Conservation (phyloP, 2,797 vertebrate species). For the Mycteria americana region DNA sequence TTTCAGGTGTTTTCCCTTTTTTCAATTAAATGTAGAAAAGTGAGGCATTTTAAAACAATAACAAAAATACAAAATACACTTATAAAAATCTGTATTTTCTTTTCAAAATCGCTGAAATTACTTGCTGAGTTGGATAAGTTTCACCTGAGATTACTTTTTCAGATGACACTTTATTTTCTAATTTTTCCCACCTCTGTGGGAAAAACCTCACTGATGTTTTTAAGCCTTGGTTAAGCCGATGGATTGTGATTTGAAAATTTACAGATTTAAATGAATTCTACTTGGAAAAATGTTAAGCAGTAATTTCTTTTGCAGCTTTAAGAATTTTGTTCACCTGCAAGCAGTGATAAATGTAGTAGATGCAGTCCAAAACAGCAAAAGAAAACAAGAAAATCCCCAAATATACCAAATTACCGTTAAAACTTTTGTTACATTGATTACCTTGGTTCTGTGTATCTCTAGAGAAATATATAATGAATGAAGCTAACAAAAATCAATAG, state of each 20-base stretch:
- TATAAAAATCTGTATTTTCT: not conserved
- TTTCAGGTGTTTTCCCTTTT: not conserved
- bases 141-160: not conserved
- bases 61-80: not conserved
- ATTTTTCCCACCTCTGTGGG: not conserved
- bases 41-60: not conserved
- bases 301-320: not conserved
- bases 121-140: not conserved
- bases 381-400: not conserved
- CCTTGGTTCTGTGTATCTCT: not conserved
- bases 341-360: not conserved
- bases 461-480: not conserved
- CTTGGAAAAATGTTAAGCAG: not conserved
- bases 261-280: not conserved
- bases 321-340: not conserved
- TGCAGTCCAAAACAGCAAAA: not conserved
- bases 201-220: not conserved
- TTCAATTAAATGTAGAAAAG: not conserved
- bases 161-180: not conserved
- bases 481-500: not conserved
- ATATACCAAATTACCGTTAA: not conserved
- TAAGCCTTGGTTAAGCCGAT: not conserved
- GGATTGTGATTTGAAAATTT: not conserved
- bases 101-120: not conserved
- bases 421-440: not conserved